phyloP scores from a whole-genome alignment of 2,113 vertebrate species.

The Progne subis region DNA sequence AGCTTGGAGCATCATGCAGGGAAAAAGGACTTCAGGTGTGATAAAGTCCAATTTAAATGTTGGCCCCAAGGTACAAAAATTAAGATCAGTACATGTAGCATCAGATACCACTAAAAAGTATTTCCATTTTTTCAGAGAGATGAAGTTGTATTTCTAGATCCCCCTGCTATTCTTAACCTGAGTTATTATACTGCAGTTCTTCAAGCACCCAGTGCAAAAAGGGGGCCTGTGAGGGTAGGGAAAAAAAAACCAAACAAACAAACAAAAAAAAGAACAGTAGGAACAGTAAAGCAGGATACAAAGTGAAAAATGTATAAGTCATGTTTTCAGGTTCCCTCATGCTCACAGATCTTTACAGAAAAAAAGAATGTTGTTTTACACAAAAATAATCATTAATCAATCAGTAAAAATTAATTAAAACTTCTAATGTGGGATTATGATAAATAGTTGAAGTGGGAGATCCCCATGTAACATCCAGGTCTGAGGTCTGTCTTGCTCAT shows the following conservation, averaged over 20 bases:
- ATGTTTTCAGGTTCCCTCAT: neutral
- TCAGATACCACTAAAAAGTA: neutral
- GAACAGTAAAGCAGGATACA: neutral
- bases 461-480: neutral
- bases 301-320: neutral
- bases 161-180: neutral
- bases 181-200: neutral
- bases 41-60: neutral
- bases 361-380: neutral
- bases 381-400: neutral
- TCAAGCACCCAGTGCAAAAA: neutral
- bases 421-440: neutral
- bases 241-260: neutral
- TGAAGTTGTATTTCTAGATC: neutral
- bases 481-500: neutral
- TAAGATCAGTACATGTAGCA: neutral
- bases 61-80: neutral
- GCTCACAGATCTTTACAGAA: neutral
- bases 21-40: neutral
- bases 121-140: constrained; percentile 15
- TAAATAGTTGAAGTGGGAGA: neutral
- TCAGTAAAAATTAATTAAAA: neutral
- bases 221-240: fast-evolving
- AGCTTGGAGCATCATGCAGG: neutral
- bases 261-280: neutral